Evolutionary conservation across 2,113 vertebrate genomes (phyloP).

Genomic region (Gnathonemus echidnorhynchus): DNA sequence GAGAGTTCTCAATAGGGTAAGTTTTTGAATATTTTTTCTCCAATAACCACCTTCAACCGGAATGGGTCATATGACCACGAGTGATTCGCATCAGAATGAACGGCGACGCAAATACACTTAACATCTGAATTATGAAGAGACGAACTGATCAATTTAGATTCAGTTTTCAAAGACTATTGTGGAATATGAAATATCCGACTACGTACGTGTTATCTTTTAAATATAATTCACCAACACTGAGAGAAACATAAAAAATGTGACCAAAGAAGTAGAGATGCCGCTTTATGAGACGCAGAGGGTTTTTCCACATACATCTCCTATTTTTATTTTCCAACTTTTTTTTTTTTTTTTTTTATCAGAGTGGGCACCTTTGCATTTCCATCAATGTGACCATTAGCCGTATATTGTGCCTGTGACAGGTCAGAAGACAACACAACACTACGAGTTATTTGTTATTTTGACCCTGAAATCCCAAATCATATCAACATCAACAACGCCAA

Average conservation of each 20-base stretch:
- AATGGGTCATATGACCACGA: too few species aligned
- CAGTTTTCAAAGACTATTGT: neutral
- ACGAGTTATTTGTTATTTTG: neutral
- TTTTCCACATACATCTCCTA: neutral
- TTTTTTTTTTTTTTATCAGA: neutral
- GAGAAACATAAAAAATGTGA: neutral
- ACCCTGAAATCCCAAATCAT: neutral
- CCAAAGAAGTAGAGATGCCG: too few species aligned
- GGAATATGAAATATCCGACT: neutral
- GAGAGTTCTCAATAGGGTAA: conserved; percentile 50
- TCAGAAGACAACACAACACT: neutral
- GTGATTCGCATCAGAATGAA: neutral
- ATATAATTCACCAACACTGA: neutral
- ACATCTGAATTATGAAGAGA: neutral
- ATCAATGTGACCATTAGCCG: neutral
- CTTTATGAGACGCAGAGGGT: neutral
- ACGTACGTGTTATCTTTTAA: neutral
- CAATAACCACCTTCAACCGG: neutral
- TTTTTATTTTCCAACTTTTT: neutral
- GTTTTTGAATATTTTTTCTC: conserved; percentile 11
- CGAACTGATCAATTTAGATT: neutral
- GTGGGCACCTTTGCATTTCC: neutral
- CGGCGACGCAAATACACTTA: neutral
- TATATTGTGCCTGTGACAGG: neutral
- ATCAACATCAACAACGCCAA: neutral